Evolutionary conservation across 1,140 invertebrate species (phyloP).

Genomic region (Drosophila sucinea): DNA sequence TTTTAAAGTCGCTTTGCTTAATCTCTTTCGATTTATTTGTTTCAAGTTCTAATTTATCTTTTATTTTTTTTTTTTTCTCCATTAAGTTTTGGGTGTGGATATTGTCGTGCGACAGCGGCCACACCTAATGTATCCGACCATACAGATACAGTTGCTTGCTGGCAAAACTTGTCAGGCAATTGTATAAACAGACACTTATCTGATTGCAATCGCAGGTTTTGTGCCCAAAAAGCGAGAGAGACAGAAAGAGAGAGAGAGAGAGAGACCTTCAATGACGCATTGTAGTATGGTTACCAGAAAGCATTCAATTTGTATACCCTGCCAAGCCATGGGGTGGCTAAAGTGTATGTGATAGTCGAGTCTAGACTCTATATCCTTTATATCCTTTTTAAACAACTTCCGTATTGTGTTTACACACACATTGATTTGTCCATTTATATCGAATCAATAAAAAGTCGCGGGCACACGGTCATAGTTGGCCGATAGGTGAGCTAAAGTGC

Average conservation of each 20-base stretch:
- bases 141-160: constrained; percentile 30
- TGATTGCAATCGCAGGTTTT: constrained; percentile 48
- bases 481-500: too few relatives aligned
- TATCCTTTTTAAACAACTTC: too few relatives aligned
- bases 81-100: constrained; percentile 36
- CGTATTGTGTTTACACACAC: too few relatives aligned
- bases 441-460: too few relatives aligned
- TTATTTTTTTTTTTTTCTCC: constrained; percentile 22
- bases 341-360: too few relatives aligned
- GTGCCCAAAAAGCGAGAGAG: neutral
- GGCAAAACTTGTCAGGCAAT: constrained; percentile 63
- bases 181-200: constrained; percentile 59
- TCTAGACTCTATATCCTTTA: too few relatives aligned
- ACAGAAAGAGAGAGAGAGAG: too few relatives aligned
- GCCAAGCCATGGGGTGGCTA: too few relatives aligned
- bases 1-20: constrained; percentile 38
- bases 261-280: constrained; percentile 34
- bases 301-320: too few relatives aligned
- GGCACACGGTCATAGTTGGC: too few relatives aligned
- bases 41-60: constrained; percentile 79
- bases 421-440: too few relatives aligned
- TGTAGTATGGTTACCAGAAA: constrained; percentile 15
- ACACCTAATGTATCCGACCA: constrained; percentile 53
- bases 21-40: constrained; percentile 71
- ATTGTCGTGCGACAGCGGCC: constrained; percentile 40